phyloP scores from a whole-genome alignment of 2,888 invertebrate species.

The Euclidia mi region DNA sequence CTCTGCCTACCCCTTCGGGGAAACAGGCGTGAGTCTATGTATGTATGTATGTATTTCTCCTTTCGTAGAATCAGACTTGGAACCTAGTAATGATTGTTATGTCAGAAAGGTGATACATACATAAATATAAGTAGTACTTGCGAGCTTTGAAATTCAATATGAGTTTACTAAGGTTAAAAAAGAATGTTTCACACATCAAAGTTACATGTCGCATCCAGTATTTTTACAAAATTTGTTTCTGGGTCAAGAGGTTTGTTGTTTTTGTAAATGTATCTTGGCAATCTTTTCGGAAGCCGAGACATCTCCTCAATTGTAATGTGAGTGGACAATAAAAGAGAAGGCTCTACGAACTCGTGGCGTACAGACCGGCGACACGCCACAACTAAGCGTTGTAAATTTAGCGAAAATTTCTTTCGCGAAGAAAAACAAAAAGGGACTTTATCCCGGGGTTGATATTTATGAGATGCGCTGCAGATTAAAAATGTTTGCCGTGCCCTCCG shows the following conservation, averaged over 20 bases:
- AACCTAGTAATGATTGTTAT: no score
- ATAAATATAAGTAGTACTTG: neutral
- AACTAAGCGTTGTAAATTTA: constrained; percentile 79
- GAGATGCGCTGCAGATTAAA: constrained; percentile 88
- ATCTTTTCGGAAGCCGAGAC: constrained; percentile 37
- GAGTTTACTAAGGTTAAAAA: neutral
- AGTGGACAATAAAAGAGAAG: constrained; percentile 65
- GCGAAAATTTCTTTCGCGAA: constrained; percentile 80
- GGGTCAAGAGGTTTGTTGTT: no score
- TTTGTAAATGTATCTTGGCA: constrained; percentile 17
- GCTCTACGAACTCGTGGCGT: constrained; percentile 53
- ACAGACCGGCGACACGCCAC: constrained; percentile 63
- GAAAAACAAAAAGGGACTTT: constrained; percentile 86
- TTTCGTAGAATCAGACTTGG: no score
- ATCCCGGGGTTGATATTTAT: constrained; percentile 84
- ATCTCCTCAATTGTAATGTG: constrained; percentile 67
- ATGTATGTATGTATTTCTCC: no score
- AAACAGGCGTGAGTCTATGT: no score
- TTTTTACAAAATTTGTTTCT: neutral
- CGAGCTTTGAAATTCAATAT: neutral
- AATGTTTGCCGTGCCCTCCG: constrained; percentile 86
- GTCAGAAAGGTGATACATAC: no score
- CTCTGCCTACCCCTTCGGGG: no score
- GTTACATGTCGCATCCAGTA: neutral
- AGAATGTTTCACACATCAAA: neutral